These are phyloP conservation scores for Papilio polytes DNA, from an alignment of 1,140 invertebrate genomes.

Conservation along the genomic window DNA sequence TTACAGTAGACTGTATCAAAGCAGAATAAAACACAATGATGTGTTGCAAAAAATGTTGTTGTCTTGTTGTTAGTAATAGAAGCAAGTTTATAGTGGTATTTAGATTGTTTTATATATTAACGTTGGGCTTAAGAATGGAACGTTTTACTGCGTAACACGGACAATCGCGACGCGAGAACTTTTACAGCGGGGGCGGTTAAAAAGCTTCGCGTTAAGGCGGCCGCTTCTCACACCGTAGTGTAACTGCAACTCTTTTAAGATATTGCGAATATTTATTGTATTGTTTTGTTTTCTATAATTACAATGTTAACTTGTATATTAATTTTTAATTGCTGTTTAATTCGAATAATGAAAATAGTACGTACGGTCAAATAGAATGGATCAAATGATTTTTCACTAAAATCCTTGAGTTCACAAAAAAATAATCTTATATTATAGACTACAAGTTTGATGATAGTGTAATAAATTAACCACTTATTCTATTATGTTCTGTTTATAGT, in stretches of 20 bases:
- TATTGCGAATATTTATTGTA: constrained; percentile 12
- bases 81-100: constrained; percentile 55
- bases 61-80: constrained; percentile 32
- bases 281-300: neutral
- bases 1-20: neutral
- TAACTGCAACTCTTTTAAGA: constrained; percentile 43
- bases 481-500: too few species aligned
- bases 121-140: constrained; percentile 67
- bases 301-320: neutral
- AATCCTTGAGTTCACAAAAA: too few species aligned
- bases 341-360: neutral
- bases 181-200: constrained; percentile 79
- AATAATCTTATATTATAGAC: too few species aligned
- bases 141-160: constrained; percentile 80
- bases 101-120: constrained; percentile 75
- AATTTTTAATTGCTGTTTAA: neutral
- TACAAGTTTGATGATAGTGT: too few species aligned
- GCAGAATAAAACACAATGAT: neutral
- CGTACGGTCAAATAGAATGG: neutral
- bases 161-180: constrained; percentile 72
- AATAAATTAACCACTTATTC: too few species aligned
- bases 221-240: constrained; percentile 53
- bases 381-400: neutral
- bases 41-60: constrained; percentile 19
- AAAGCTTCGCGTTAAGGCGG: constrained; percentile 70